These are phyloP conservation scores for Oxystoma pomonae DNA, from an alignment of 2,888 invertebrate species.

Conservation along the genomic window DNA sequence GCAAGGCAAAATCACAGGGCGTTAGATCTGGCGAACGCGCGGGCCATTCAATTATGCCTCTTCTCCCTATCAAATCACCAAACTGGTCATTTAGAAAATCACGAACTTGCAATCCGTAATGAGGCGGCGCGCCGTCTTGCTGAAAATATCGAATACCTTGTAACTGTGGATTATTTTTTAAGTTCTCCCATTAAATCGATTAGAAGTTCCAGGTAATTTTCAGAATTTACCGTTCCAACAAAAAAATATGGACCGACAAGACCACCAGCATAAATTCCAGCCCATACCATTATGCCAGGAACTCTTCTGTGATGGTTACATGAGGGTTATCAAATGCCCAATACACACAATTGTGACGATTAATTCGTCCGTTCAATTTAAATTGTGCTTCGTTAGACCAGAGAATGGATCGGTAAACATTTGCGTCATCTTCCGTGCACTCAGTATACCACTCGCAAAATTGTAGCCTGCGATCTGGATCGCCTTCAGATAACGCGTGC, in stretches of 20 bases:
- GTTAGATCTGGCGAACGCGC: too few relatives aligned
- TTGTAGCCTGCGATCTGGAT: slow-evolving; percentile 22
- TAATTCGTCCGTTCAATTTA: slow-evolving; percentile 30
- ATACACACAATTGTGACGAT: slow-evolving; percentile 31
- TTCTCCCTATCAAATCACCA: too few relatives aligned
- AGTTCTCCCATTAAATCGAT: slow-evolving; percentile 9
- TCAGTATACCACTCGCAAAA: slow-evolving; percentile 27
- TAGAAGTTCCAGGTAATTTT: too few relatives aligned
- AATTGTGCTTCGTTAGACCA: slow-evolving; percentile 30
- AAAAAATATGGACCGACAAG: too few relatives aligned
- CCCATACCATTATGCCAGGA: slow-evolving; percentile 30
- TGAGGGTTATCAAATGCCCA: slow-evolving; percentile 28
- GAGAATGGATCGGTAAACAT: slow-evolving; percentile 29
- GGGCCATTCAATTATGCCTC: too few relatives aligned
- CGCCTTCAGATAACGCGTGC: slow-evolving; percentile 21
- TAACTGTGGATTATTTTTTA: slow-evolving; percentile 10
- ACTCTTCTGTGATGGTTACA: slow-evolving; percentile 20
- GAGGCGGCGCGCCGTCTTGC: slow-evolving; percentile 5
- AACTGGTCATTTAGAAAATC: slow-evolving; percentile 7
- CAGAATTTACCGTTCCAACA: too few relatives aligned
- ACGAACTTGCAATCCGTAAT: slow-evolving; percentile 3
- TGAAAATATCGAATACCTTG: slow-evolving; percentile 5
- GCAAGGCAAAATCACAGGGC: too few relatives aligned
- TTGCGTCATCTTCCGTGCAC: slow-evolving; percentile 22
- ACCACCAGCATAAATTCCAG: slow-evolving; percentile 23